phyloP scores from a whole-genome alignment of 2,797 vertebrate genomes.

The Gymnoscopelus braueri region DNA sequence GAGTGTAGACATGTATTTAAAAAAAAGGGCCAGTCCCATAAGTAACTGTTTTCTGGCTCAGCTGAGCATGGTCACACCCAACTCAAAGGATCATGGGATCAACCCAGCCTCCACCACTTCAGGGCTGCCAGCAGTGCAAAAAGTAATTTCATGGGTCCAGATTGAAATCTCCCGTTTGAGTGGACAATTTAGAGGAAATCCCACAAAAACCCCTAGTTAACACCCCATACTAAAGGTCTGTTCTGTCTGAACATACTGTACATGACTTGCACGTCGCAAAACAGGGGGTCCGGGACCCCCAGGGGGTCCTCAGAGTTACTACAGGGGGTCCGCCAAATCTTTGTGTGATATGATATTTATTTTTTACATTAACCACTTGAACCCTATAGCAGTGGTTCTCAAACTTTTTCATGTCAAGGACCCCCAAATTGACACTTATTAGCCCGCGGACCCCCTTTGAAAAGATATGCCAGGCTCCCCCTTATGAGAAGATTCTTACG shows the following conservation, averaged over 20 bases:
- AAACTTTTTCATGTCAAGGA: no score
- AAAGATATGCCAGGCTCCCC: no score
- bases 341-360: no score
- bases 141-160: slow-evolving; percentile 50
- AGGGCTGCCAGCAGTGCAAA: slow-evolving; percentile 35
- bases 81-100: slow-evolving; percentile 43
- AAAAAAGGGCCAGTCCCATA: slow-evolving; percentile 47
- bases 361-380: no score
- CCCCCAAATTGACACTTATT: no score
- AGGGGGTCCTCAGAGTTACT: no score
- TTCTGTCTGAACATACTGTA: slow-evolving; percentile 16
- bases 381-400: no score
- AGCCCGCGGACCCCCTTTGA: no score
- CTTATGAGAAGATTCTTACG: no score
- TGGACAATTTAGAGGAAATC: slow-evolving; percentile 33
- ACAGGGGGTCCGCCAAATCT: no score
- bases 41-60: slow-evolving; percentile 35
- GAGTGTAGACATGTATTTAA: slow-evolving; percentile 42
- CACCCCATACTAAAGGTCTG: neutral
- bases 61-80: slow-evolving; percentile 53
- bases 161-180: slow-evolving; percentile 40
- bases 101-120: slow-evolving; percentile 31
- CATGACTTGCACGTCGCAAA: slow-evolving; percentile 32
- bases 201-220: slow-evolving; percentile 26
- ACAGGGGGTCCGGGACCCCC: neutral